phyloP scores from a whole-genome alignment of 2,113 vertebrate species.

The Rhinopomastus cyanomelas region DNA sequence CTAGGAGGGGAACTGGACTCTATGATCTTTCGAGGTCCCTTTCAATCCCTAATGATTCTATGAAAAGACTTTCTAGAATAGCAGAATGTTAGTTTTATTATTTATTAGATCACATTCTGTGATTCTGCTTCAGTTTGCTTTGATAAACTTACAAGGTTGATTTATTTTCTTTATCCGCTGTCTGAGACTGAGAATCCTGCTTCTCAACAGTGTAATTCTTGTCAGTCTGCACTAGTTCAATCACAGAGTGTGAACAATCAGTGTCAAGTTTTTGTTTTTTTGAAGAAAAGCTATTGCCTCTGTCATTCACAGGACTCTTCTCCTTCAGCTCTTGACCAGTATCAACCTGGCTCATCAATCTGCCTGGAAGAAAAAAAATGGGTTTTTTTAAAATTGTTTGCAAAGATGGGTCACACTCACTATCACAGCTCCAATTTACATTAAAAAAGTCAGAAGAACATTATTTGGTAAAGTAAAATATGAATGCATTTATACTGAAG shows the following conservation, averaged over 20 bases:
- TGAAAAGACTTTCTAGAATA: not conserved
- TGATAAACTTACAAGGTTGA: constrained; percentile 56
- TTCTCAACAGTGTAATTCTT: not conserved
- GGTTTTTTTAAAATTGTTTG: not conserved
- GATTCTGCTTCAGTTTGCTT: not conserved
- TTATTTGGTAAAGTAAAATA: not conserved
- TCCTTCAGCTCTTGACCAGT: constrained; percentile 21
- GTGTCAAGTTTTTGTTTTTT: constrained; percentile 67
- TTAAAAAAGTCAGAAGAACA: not conserved
- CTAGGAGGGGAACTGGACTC: no score
- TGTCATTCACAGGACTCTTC: constrained; percentile 5
- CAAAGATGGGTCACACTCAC: not conserved
- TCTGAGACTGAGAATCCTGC: not conserved
- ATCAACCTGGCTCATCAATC: constrained; percentile 68
- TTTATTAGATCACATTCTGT: no score
- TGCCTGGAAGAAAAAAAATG: constrained; percentile 62
- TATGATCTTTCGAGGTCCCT: no score
- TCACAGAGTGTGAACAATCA: constrained; percentile 57
- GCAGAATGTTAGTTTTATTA: not conserved
- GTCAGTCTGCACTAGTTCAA: constrained; percentile 38
- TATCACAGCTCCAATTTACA: not conserved
- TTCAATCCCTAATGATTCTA: no score
- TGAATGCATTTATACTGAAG: not conserved
- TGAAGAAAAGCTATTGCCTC: not conserved
- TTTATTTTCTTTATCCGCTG: constrained; percentile 16